Conservation (phyloP, 2,113 vertebrate species). For the Lonchura striata region DNA sequence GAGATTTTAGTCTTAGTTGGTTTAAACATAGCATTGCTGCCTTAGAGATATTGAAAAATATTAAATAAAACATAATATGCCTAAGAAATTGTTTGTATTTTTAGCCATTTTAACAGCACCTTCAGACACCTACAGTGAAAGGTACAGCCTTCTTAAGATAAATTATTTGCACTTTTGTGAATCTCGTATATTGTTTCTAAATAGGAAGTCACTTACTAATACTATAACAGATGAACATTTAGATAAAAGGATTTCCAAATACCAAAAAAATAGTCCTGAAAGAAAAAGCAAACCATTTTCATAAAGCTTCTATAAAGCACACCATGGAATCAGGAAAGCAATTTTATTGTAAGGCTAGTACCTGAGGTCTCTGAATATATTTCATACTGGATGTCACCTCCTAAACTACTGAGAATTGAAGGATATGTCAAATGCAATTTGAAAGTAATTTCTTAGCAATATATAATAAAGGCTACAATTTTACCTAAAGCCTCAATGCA, state of each 20-base stretch:
- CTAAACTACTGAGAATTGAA: not conserved
- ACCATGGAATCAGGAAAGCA: not conserved
- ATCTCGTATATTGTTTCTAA: not conserved
- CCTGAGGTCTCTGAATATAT: not conserved
- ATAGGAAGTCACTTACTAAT: not conserved
- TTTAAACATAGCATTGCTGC: not conserved
- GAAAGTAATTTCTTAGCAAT: constrained; percentile 10
- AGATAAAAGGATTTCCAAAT: not conserved
- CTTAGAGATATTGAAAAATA: not conserved
- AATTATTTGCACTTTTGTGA: not conserved
- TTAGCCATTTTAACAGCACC: not conserved
- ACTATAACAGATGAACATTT: not conserved
- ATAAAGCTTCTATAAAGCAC: not conserved
- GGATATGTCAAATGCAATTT: not conserved
- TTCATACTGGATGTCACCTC: not conserved
- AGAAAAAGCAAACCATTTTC: not conserved
- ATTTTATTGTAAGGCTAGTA: not conserved
- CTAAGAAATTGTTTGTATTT: not conserved
- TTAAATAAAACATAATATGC: not conserved
- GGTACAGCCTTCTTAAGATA: not conserved
- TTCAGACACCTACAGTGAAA: not conserved
- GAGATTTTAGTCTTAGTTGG: not conserved
- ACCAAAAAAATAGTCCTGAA: not conserved
- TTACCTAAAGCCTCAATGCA: not conserved
- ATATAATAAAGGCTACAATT: not conserved